Evolutionary conservation across 2,797 vertebrate species (phyloP), one percentile per base, ranked within the genome.

Genomic region (Huso huso): DNA sequence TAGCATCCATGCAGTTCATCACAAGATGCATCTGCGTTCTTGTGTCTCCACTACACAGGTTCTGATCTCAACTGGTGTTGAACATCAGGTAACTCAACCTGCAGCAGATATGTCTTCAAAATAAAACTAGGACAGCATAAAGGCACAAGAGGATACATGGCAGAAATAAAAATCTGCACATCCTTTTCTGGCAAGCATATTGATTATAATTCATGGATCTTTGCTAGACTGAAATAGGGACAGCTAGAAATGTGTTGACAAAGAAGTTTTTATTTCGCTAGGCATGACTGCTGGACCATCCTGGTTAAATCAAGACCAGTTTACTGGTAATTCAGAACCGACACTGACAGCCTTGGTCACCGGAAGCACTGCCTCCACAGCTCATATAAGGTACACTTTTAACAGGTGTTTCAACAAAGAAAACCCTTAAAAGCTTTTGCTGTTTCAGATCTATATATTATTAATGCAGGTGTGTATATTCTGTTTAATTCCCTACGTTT

Each of bases 361-460:
- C 75, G 72, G 75, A 72, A 68, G 80, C 59, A 62, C 76, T 71
- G 77, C 74, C 70, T 71, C 78, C 1, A 58, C 76, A 68, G 75
- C 82, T 71, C 88, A 88, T 1, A 72, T 84, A 75, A 89, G 89
- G 87, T 90, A 87, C 18, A 76, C 13, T 6, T 58, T 58, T 13
- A 57, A 57, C 11, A 10, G 13, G 55, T 12, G 11, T 57, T 57
- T 57, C 10, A 58, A 58, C 6, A 3, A 7, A 37, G 23, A 37
- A 37, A 37, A 37, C 23, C 2, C 23, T 37, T 37, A 37, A 37
- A 37, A 37, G 23, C 23, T 37, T 4, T 37, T 37, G 23, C 23
- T 37, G 23, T 37, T 37, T 37, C 23, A 37, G 23, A 37, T 37
- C 23, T 37, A 37, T 37, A 37, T 1, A 2, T 37, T 37, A 37